Evolutionary conservation across 2,113 vertebrate genomes (phyloP).

Genomic region (Calonectris borealis): DNA sequence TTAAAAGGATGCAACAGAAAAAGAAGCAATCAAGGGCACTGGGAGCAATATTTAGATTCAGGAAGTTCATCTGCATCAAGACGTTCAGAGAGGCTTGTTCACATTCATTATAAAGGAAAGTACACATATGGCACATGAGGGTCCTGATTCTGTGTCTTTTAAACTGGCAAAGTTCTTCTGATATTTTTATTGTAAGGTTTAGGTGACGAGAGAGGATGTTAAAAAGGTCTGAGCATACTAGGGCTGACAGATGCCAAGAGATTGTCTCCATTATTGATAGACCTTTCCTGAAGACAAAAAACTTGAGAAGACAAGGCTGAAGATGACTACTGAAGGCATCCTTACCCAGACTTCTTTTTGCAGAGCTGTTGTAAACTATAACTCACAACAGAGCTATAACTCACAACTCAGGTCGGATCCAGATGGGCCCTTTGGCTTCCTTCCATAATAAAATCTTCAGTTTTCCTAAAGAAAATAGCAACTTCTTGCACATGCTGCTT

Average conservation of each 20-base stretch:
- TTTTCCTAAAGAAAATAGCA: neutral
- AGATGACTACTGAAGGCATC: neutral
- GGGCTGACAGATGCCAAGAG: neutral
- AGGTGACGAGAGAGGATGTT: neutral
- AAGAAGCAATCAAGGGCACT: neutral
- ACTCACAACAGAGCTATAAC: neutral
- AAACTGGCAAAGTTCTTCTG: neutral
- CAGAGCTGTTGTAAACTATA: slow-evolving; percentile 14
- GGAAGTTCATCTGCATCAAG: neutral
- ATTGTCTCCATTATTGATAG: neutral
- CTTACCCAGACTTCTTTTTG: neutral
- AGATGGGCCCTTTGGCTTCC: slow-evolving; percentile 18
- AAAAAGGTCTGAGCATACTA: neutral
- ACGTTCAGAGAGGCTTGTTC: neutral
- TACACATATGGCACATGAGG: neutral
- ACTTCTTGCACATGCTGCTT: neutral
- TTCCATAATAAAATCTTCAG: neutral
- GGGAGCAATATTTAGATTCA: neutral
- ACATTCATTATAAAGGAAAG: neutral
- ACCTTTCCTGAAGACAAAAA: neutral
- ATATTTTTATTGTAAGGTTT: neutral
- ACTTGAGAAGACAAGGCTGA: neutral
- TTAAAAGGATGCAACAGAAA: neutral
- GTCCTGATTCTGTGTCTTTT: neutral
- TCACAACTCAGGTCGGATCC: slow-evolving; percentile 14